Conservation (phyloP, 2,113 vertebrate species). For the Bos taurus region ARS-UCD2.0 NC_037345.1:55369501-55370000, state of each 20-base stretch:
- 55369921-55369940: not conserved
- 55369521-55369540: not conserved
- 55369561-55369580: not conserved
- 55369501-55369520: not conserved
- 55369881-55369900: not conserved
- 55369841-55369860: not conserved
- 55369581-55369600: not conserved
- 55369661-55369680: not conserved
- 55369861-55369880: not conserved
- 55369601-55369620: not conserved
- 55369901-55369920: not conserved
- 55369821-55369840: not conserved
- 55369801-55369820: not conserved
- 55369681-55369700: not conserved
- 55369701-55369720: not conserved
- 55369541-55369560: not conserved
- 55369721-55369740: not conserved
- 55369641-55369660: not conserved
- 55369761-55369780: not conserved
- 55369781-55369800: not conserved
- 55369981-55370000: not conserved
- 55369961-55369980: not conserved
- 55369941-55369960: not conserved
- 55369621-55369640: not conserved
- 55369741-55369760: not conserved